phyloP scores from a whole-genome alignment of 2,113 vertebrate species.

The Ageneiosus marmoratus region DNA sequence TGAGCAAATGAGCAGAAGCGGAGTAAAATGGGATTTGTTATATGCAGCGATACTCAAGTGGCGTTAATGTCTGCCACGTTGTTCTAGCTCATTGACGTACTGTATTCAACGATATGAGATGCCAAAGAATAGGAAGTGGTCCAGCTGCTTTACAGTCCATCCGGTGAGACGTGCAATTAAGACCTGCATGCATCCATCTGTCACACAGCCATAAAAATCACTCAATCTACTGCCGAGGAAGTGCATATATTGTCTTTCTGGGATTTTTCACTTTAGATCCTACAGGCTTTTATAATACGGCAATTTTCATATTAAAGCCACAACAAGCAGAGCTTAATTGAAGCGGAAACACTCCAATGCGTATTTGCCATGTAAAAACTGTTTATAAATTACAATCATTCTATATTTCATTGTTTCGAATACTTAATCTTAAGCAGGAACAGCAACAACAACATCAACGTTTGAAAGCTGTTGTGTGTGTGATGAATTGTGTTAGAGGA shows the following conservation, averaged over 20 bases:
- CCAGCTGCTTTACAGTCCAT: slow-evolving; percentile 30
- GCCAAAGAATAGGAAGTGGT: not conserved
- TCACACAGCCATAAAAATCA: slow-evolving; percentile 37
- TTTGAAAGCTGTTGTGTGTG: slow-evolving; percentile 11
- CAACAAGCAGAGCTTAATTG: slow-evolving; percentile 21
- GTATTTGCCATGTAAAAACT: too few species aligned
- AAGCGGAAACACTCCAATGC: not conserved
- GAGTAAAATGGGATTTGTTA: slow-evolving; percentile 23
- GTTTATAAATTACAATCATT: slow-evolving; percentile 30
- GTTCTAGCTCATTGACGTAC: slow-evolving; percentile 20
- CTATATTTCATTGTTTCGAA: slow-evolving; percentile 22
- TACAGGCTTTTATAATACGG: slow-evolving; percentile 1
- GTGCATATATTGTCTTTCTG: not conserved
- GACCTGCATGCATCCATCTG: slow-evolving; percentile 47
- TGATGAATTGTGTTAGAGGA: slow-evolving; percentile 34
- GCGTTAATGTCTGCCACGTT: slow-evolving; percentile 1
- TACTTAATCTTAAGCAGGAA: slow-evolving; percentile 37
- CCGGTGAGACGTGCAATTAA: slow-evolving; percentile 30
- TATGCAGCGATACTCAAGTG: slow-evolving; percentile 1
- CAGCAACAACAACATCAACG: not conserved
- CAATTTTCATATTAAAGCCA: slow-evolving; percentile 17
- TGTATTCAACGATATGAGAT: not conserved
- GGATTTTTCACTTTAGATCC: slow-evolving; percentile 9
- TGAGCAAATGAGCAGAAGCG: slow-evolving; percentile 4
- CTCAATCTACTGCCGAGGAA: not conserved